These are phyloP conservation scores for Nesogale talazaci DNA, from an alignment of 2,113 vertebrate species.

Conservation along the genomic window DNA sequence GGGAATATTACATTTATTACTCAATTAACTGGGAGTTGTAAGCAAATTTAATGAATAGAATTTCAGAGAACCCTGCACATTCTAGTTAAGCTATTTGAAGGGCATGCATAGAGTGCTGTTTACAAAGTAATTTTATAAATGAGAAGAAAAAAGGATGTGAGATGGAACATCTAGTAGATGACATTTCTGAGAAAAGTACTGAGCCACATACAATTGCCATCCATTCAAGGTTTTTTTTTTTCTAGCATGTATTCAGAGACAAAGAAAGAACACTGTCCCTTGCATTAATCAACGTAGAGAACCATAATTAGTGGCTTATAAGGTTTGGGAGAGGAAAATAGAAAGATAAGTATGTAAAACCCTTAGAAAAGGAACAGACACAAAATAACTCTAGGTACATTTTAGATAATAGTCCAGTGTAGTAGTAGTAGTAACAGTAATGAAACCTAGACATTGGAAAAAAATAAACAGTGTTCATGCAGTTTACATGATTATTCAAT, in stretches of 20 bases:
- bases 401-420: not conserved
- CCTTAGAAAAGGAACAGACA: not conserved
- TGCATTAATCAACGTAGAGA: not conserved
- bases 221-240: not conserved
- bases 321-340: not conserved
- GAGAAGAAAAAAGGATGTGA: not conserved
- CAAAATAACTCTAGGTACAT: not conserved
- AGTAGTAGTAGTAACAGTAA: not conserved
- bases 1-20: constrained; percentile 10
- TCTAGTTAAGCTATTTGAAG: not conserved
- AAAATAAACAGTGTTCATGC: not conserved
- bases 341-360: not conserved
- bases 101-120: not conserved
- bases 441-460: not conserved
- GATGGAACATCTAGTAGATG: not conserved
- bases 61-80: constrained; percentile 1
- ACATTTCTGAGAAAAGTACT: not conserved
- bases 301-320: not conserved
- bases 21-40: not conserved
- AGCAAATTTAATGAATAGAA: not conserved
- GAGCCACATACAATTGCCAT: not conserved
- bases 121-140: not conserved
- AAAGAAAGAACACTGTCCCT: not conserved
- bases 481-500: not conserved
- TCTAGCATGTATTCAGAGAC: not conserved